These are phyloP conservation scores for Stichodactyla helianthus DNA, from an alignment of 64 coral and sea anemone genomes.

Conservation along the genomic window DNA sequence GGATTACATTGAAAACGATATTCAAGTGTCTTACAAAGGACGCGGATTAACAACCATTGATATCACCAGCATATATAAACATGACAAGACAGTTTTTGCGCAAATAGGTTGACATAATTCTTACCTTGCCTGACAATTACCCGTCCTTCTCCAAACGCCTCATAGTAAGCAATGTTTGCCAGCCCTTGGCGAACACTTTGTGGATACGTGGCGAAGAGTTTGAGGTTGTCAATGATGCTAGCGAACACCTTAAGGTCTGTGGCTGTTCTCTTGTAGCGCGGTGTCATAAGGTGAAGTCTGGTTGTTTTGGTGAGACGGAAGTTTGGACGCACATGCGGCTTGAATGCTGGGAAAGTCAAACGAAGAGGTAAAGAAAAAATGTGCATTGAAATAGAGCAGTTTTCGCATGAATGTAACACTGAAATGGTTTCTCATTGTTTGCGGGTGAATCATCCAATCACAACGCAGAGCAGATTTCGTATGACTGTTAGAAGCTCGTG, in stretches of 20 bases:
- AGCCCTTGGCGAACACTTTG: constrained; percentile 44
- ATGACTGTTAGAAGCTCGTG: too few relatives aligned
- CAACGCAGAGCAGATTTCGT: too few relatives aligned
- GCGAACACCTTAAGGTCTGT: constrained; percentile 53
- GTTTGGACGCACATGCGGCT: constrained; percentile 30
- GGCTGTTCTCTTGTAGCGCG: constrained; percentile 37
- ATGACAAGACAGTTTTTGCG: too few relatives aligned
- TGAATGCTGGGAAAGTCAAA: constrained; percentile 27
- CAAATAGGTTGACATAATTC: too few relatives aligned
- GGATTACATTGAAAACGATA: too few relatives aligned
- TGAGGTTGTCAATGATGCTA: constrained; percentile 55
- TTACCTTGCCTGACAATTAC: constrained; percentile 70
- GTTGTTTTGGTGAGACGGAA: constrained; percentile 27
- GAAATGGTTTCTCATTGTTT: too few relatives aligned
- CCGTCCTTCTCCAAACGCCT: constrained; percentile 62
- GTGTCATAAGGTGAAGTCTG: constrained; percentile 35
- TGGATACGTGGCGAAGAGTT: constrained; percentile 53
- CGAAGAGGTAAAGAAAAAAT: background rate
- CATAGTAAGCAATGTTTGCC: constrained; percentile 65
- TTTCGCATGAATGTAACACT: too few relatives aligned
- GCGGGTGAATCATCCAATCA: too few relatives aligned
- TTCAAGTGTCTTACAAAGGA: too few relatives aligned
- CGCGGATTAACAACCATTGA: too few relatives aligned
- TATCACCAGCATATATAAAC: too few relatives aligned
- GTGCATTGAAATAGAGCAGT: background rate